Conservation (phyloP, 1,140 invertebrate species). For the Nomia melanderi region DNA sequence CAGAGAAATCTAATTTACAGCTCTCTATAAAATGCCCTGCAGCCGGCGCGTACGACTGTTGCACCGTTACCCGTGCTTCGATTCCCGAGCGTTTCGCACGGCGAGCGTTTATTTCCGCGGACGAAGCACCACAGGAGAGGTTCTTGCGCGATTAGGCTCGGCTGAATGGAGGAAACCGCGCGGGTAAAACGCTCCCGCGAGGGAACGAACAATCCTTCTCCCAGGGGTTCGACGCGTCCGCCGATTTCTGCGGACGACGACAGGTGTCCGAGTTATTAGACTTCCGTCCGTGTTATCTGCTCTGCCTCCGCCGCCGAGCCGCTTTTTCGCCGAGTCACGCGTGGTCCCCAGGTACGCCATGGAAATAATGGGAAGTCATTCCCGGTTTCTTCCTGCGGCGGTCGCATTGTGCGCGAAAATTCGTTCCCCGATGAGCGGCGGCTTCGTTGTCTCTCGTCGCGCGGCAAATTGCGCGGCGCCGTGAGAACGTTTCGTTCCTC, state of each 20-base stretch:
- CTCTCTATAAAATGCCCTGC: conserved; percentile 18
- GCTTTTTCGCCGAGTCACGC: neutral
- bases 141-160: conserved; percentile 11
- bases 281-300: neutral
- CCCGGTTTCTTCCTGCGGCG: too few species aligned
- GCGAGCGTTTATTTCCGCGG: conserved; percentile 53
- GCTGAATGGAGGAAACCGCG: neutral
- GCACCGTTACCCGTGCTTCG: conserved; percentile 58
- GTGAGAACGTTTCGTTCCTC: conserved; percentile 45
- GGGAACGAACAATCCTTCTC: neutral
- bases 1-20: conserved; percentile 56
- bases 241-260: neutral
- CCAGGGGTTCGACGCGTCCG: neutral
- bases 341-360: neutral
- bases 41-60: conserved; percentile 15
- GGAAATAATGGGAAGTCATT: neutral
- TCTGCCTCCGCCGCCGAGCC: neutral
- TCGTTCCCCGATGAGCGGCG: too few species aligned
- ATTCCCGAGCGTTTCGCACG: conserved; percentile 48
- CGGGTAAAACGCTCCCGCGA: neutral
- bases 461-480: conserved; percentile 12
- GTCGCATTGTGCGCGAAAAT: too few species aligned
- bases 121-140: neutral
- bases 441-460: neutral
- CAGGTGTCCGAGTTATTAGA: conserved; percentile 11